These are phyloP conservation scores for Sebastiscus albofasciatus DNA, from an alignment of 2,797 vertebrate species.

Conservation along the genomic window DNA sequence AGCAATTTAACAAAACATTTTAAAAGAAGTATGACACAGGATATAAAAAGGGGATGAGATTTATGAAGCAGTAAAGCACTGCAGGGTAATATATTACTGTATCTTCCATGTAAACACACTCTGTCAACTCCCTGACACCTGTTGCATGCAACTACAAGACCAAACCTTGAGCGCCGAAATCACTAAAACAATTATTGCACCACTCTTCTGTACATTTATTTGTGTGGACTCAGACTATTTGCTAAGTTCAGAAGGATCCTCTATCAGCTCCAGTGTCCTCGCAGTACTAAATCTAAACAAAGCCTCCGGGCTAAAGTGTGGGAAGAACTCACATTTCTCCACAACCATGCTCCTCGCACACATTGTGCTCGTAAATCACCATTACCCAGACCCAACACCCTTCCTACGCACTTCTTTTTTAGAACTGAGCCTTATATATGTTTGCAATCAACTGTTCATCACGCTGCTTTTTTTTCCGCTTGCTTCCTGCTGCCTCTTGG, in stretches of 20 bases:
- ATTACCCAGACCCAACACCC: conserved; percentile 50
- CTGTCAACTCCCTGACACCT: neutral
- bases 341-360: conserved; percentile 36
- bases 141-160: neutral
- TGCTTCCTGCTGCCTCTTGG: conserved; percentile 8
- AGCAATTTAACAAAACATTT: conserved; percentile 9
- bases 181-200: neutral
- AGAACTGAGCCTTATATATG: conserved; percentile 52
- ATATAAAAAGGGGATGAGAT: neutral
- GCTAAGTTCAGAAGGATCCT: conserved; percentile 5
- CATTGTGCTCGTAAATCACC: conserved; percentile 61
- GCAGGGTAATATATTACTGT: neutral
- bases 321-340: conserved; percentile 56
- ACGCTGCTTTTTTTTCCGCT: conserved; percentile 13
- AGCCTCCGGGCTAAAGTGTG: conserved; percentile 56
- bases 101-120: neutral
- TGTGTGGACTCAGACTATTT: neutral
- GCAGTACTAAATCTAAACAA: conserved; percentile 49
- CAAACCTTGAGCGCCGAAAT: neutral
- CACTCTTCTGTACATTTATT: neutral
- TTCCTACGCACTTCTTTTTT: conserved; percentile 53
- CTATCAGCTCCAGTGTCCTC: neutral
- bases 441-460: conserved; percentile 64
- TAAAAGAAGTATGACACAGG: neutral
- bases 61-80: neutral